A percentile compares a stretch with the other conserved stretches of the same genome.
phyloP scores from a whole-genome alignment of 2,113 vertebrate species.

The Gavia stellata region DNA sequence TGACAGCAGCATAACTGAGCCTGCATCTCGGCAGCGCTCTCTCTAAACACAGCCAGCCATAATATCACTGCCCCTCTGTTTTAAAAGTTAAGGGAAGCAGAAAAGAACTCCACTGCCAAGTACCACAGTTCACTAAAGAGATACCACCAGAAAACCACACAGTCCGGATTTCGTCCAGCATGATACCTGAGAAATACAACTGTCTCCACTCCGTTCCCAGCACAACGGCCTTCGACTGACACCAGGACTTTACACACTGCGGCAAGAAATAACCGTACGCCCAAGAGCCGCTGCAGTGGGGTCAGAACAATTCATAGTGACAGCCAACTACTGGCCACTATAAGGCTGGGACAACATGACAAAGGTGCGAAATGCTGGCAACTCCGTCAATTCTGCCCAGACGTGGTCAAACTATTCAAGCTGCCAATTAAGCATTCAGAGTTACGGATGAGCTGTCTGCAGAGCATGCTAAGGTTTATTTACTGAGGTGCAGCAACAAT shows the following conservation, averaged over 20 bases:
- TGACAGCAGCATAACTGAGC: not conserved
- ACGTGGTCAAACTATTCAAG: not conserved
- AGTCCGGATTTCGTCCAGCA: not conserved
- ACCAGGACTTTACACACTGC: not conserved
- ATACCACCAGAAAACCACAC: not conserved
- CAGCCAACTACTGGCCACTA: not conserved
- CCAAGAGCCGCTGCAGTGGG: not conserved
- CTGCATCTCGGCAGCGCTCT: not conserved
- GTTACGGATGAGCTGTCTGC: not conserved
- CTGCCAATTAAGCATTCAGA: not conserved
- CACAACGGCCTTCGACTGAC: not conserved
- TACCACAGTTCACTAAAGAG: not conserved
- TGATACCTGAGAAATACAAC: not conserved
- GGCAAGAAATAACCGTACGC: not conserved
- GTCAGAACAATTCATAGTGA: not conserved
- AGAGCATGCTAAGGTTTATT: not conserved
- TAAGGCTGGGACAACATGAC: fast-evolving
- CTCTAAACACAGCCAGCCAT: not conserved
- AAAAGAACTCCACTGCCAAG: not conserved
- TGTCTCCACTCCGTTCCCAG: not conserved
- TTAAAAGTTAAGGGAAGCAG: not conserved
- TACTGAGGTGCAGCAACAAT: not conserved
- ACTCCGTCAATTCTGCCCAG: not conserved
- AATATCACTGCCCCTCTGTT: not conserved
- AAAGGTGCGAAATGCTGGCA: not conserved